Percentiles rank a stretch among this genome's conserved stretches.
Conservation (phyloP, 2,888 invertebrate species). For the Galerucella calmariensis region DNA sequence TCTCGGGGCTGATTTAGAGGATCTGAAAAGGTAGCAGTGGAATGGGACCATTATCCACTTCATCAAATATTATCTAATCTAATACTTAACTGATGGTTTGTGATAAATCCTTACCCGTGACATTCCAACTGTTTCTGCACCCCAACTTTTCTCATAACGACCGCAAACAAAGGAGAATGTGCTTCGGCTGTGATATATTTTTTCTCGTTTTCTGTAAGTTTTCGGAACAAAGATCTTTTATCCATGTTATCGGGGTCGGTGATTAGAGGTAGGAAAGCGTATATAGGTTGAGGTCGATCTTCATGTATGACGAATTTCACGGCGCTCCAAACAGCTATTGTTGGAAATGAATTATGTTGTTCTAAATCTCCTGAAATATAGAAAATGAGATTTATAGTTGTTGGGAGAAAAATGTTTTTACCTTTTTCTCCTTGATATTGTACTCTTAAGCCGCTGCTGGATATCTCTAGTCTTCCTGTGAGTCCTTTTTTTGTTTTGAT, state of each 20-base stretch:
- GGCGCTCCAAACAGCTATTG: constrained; percentile 94
- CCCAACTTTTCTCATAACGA: constrained; percentile 86
- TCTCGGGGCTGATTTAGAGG: too few relatives aligned
- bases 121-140: constrained; percentile 86
- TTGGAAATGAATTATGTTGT: constrained; percentile 84
- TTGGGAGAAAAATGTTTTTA: constrained; percentile 28
- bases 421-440: constrained; percentile 73
- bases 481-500: constrained; percentile 66
- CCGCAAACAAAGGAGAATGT: constrained; percentile 89
- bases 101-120: constrained; percentile 70
- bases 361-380: constrained; percentile 67
- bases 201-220: constrained; percentile 68
- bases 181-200: constrained; percentile 69
- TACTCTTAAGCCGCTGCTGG: constrained; percentile 78
- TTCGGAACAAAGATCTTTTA: constrained; percentile 75
- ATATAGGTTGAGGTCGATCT: constrained; percentile 63
- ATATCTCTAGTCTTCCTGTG: constrained; percentile 75
- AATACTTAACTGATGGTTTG: not conserved
- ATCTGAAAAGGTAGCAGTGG: too few relatives aligned
- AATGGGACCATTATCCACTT: too few relatives aligned
- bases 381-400: constrained; percentile 3
- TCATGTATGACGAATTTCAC: constrained; percentile 84
- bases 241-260: constrained; percentile 85
- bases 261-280: constrained; percentile 86
- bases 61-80: too few relatives aligned